Conservation (phyloP, 2,888 invertebrate genomes). For the Falcaria lacertinaria region DNA sequence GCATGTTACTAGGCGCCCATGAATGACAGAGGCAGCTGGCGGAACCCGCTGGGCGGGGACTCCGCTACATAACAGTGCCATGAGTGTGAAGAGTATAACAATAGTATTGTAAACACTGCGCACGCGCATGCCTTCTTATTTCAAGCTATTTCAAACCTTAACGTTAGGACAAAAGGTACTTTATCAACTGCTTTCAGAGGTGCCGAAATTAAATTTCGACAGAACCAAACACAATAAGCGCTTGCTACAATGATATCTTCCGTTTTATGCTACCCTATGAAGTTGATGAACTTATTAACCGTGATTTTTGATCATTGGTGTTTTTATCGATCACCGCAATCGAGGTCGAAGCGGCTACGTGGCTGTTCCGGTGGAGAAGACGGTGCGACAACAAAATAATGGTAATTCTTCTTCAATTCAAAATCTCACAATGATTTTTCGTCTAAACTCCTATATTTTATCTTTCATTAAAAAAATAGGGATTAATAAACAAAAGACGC, state of each 20-base stretch:
- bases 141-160: slow-evolving; percentile 16
- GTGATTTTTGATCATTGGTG: slow-evolving; percentile 56
- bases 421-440: no score
- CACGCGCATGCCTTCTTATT: slow-evolving; percentile 20
- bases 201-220: background rate
- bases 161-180: accelerated
- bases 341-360: no score
- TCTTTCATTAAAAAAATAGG: no score
- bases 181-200: no score
- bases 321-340: slow-evolving; percentile 9
- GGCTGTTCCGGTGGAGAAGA: no score
- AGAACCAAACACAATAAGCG: background rate
- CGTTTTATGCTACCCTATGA: slow-evolving; percentile 46
- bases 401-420: no score
- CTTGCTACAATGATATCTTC: slow-evolving; percentile 16
- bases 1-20: slow-evolving; percentile 65
- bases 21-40: slow-evolving; percentile 18
- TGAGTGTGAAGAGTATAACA: no score
- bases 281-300: slow-evolving; percentile 65
- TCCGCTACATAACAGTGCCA: slow-evolving; percentile 9
- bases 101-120: no score
- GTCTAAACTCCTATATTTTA: no score
- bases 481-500: no score
- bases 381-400: no score
- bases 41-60: slow-evolving; percentile 12